Evolutionary conservation across 2,113 vertebrate genomes (phyloP).

Genomic region (Tyto alba): DNA sequence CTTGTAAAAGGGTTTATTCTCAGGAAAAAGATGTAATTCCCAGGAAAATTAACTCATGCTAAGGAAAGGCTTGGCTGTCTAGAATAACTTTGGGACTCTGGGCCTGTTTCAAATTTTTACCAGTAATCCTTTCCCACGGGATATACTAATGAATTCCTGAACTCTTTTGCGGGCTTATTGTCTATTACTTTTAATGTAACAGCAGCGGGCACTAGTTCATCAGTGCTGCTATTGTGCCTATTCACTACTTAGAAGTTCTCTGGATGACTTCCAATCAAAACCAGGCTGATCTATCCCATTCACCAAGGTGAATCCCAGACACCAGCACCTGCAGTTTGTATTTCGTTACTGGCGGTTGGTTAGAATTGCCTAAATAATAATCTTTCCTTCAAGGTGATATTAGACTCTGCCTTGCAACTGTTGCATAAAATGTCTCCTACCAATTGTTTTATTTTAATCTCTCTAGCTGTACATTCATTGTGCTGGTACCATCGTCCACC

Average conservation of each 20-base stretch:
- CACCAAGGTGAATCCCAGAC: not conserved
- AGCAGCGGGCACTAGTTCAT: accelerated
- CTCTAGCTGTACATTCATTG: accelerated
- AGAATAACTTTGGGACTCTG: not conserved
- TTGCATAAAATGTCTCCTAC: not conserved
- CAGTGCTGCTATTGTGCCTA: not conserved
- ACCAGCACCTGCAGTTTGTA: not conserved
- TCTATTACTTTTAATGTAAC: not conserved
- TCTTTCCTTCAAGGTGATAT: not conserved
- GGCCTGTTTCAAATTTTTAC: not conserved
- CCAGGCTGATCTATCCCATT: not conserved
- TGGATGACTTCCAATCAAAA: not conserved
- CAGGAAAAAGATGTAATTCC: not conserved
- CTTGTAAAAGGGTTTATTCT: constrained; percentile 21
- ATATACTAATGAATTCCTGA: not conserved
- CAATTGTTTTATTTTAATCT: not conserved
- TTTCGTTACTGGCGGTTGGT: not conserved
- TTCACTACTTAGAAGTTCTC: not conserved
- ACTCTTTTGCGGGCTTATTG: not conserved
- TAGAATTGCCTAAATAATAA: not conserved
- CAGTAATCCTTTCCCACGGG: not conserved
- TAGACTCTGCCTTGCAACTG: not conserved
- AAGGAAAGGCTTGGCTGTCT: not conserved
- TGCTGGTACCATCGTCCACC: accelerated
- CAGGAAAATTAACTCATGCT: not conserved